These are phyloP conservation scores for Ctenicera cuprea DNA, from an alignment of 2,888 invertebrate genomes.

Conservation along the genomic window DNA sequence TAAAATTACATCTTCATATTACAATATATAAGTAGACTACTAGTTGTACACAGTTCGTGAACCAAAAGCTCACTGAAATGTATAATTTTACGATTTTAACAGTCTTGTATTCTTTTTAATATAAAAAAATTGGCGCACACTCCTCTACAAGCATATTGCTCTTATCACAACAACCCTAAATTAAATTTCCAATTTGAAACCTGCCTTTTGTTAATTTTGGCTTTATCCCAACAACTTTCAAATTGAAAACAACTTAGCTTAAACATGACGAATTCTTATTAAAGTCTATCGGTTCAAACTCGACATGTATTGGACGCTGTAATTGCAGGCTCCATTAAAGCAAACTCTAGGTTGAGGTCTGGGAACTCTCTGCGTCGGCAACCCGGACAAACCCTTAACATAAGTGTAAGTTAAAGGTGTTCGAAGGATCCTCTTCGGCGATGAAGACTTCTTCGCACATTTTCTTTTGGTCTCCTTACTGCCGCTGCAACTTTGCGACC, in stretches of 20 bases:
- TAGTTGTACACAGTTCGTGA: conserved; percentile 37
- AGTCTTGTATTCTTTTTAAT: conserved; percentile 39
- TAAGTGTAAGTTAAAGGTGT: conserved; percentile 88
- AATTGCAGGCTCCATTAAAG: conserved; percentile 65
- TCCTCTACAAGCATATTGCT: conserved; percentile 39
- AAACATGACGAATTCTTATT: neutral
- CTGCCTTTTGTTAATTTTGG: neutral
- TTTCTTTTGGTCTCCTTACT: conserved; percentile 65
- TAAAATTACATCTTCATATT: conserved; percentile 19
- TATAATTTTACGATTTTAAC: conserved; percentile 29
- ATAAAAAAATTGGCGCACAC: conserved; percentile 26
- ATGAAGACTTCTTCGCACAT: conserved; percentile 76
- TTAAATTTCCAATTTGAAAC: conserved; percentile 23
- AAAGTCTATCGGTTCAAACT: conserved; percentile 65
- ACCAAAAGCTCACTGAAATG: conserved; percentile 25
- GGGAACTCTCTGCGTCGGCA: conserved; percentile 88
- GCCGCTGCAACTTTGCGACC: conserved; percentile 80
- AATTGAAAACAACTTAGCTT: neutral
- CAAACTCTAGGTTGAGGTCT: conserved; percentile 70
- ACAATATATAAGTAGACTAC: conserved; percentile 19
- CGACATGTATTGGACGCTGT: conserved; percentile 67
- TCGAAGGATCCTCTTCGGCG: conserved; percentile 85
- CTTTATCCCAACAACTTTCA: too few species aligned
- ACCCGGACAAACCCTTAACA: conserved; percentile 86
- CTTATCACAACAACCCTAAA: conserved; percentile 35